Evolutionary conservation across 2,797 vertebrate species (phyloP).

Genomic region (Poeciliopsis turneri): DNA sequence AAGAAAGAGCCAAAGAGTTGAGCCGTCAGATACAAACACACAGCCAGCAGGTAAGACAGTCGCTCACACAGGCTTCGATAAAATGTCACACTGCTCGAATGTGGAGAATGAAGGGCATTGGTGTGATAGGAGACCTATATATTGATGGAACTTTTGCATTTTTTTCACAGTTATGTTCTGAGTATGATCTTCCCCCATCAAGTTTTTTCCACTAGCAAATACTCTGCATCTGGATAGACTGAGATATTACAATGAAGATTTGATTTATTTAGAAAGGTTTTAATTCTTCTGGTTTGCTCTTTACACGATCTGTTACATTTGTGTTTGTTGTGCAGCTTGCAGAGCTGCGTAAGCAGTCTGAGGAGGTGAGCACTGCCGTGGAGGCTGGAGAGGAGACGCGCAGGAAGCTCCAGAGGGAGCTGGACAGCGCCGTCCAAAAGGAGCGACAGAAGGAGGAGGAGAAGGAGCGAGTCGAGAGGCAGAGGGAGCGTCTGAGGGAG

Average conservation of each 20-base stretch:
- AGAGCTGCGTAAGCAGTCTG: constrained; percentile 87
- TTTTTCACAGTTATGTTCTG: too few species aligned
- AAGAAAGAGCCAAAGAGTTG: constrained; percentile 82
- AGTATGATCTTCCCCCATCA: too few species aligned
- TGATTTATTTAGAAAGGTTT: neutral
- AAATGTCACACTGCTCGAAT: too few species aligned
- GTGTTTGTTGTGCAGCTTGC: constrained; percentile 74
- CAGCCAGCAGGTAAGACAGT: constrained; percentile 84
- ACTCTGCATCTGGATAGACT: too few species aligned
- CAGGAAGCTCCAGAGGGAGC: constrained; percentile 86
- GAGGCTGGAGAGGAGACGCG: constrained; percentile 86
- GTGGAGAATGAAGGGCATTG: too few species aligned
- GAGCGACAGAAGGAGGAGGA: constrained; percentile 85
- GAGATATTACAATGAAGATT: neutral
- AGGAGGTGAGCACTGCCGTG: constrained; percentile 85
- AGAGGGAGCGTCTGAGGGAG: constrained; percentile 87
- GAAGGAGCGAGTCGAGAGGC: constrained; percentile 86
- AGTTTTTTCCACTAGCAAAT: too few species aligned
- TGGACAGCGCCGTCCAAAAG: constrained; percentile 83
- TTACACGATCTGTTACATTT: neutral
- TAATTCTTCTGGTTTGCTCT: neutral
- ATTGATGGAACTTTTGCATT: too few species aligned
- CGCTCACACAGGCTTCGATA: too few species aligned
- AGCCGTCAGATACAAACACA: constrained; percentile 85
- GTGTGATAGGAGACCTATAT: too few species aligned